Conservation (phyloP, 2,113 vertebrate genomes). For the Ciconia maguari region DNA sequence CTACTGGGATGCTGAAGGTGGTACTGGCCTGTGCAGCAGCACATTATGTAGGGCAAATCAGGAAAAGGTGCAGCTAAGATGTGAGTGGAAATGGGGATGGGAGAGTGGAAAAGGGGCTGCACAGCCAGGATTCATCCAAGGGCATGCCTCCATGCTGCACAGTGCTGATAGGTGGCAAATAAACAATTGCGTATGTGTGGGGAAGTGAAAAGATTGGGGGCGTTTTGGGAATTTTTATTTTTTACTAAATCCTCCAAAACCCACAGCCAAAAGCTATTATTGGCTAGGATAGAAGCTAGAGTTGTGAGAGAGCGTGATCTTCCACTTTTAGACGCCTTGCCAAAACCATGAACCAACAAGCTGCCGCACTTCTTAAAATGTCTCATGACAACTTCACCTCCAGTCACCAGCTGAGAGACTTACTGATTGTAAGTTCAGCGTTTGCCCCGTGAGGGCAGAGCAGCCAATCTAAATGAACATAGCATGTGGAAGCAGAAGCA, state of each 20-base stretch:
- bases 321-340: neutral
- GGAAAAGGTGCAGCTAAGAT: neutral
- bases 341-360: neutral
- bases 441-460: neutral
- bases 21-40: neutral
- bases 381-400: neutral
- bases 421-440: neutral
- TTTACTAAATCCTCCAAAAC: neutral
- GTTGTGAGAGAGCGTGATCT: fast-evolving
- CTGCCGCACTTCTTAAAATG: neutral
- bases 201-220: neutral
- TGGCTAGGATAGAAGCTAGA: neutral
- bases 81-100: neutral
- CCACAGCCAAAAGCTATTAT: neutral
- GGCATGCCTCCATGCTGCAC: neutral
- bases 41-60: neutral
- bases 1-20: neutral
- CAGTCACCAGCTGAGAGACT: neutral
- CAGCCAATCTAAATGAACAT: neutral
- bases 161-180: neutral
- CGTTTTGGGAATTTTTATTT: neutral
- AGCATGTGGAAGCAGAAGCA: neutral
- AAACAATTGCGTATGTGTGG: fast-evolving
- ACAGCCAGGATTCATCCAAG: neutral
- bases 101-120: neutral